These are phyloP conservation scores for Archocentrus centrarchus DNA, from an alignment of 2,113 vertebrate genomes.

Conservation along the genomic window DNA sequence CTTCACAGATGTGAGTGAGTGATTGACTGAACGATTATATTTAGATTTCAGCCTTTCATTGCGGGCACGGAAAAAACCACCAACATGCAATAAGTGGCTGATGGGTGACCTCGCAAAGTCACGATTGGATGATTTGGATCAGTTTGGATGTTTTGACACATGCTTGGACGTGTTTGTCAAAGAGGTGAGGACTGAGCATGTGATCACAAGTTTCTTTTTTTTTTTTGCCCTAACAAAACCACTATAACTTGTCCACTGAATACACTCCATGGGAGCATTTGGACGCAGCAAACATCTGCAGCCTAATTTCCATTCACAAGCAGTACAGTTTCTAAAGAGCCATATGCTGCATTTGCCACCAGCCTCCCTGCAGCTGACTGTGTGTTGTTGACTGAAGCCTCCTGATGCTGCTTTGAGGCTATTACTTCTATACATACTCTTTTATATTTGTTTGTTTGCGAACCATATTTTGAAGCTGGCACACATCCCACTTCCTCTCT, in stretches of 20 bases:
- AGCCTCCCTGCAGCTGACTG: constrained; percentile 27
- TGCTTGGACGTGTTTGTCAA: constrained; percentile 11
- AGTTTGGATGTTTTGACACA: constrained; percentile 34
- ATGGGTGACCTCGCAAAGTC: constrained; percentile 23
- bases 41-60: constrained; percentile 21
- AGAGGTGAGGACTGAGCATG: constrained; percentile 26
- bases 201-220: constrained; percentile 4
- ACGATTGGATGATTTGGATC: constrained; percentile 26
- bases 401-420: constrained; percentile 11
- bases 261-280: not conserved
- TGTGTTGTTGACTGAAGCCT: constrained; percentile 37
- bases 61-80: not conserved
- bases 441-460: constrained; percentile 46
- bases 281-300: constrained; percentile 32
- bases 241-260: constrained; percentile 23
- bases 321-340: constrained; percentile 23
- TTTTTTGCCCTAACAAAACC: not conserved
- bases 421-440: constrained; percentile 15
- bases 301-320: constrained; percentile 40
- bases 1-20: constrained; percentile 7
- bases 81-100: not conserved
- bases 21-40: constrained; percentile 28
- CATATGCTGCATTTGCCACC: constrained; percentile 21
- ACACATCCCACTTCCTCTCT: constrained; percentile 3
- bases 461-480: constrained; percentile 39